Evolutionary conservation across 2,888 invertebrate species (phyloP).

Genomic region (Cataglyphis altisquamis): DNA sequence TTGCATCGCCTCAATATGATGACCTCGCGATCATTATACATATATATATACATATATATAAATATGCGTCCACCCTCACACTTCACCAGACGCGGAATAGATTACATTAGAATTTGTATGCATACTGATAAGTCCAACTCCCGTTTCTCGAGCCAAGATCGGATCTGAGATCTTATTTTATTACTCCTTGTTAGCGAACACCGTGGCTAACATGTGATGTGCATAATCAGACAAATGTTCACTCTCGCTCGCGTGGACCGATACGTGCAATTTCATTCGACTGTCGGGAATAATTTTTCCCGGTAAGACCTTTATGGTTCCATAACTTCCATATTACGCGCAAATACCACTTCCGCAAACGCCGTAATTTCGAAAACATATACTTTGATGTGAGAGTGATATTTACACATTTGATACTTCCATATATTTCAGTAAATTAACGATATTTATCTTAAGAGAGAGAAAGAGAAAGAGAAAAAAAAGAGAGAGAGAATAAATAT

Average conservation of each 20-base stretch:
- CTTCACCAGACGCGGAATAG: conserved; percentile 48
- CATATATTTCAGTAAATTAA: conserved; percentile 26
- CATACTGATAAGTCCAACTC: conserved; percentile 63
- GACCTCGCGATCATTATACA: conserved; percentile 28
- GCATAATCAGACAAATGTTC: conserved; percentile 61
- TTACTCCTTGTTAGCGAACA: conserved; percentile 57
- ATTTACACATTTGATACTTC: not conserved
- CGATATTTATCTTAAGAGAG: not conserved
- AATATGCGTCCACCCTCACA: conserved; percentile 32
- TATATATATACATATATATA: not conserved
- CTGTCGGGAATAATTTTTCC: conserved; percentile 26
- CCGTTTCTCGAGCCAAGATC: conserved; percentile 57
- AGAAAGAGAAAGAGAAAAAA: too few species aligned
- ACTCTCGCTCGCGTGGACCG: conserved; percentile 44
- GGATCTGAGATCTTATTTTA: conserved; percentile 58
- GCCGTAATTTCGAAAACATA: conserved; percentile 28
- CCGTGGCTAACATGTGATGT: conserved; percentile 47
- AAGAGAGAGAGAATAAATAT: not conserved
- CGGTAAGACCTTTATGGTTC: conserved; percentile 17
- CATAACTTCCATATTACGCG: conserved; percentile 42
- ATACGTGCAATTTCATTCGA: conserved; percentile 49
- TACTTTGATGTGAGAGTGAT: not conserved
- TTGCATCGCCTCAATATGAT: conserved; percentile 38
- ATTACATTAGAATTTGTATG: conserved; percentile 55
- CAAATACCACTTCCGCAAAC: conserved; percentile 30